A percentile compares a stretch with the other conserved stretches of the same genome.
phyloP scores from a whole-genome alignment of 2,113 vertebrate species.

The Rhinolophus sinicus region DNA sequence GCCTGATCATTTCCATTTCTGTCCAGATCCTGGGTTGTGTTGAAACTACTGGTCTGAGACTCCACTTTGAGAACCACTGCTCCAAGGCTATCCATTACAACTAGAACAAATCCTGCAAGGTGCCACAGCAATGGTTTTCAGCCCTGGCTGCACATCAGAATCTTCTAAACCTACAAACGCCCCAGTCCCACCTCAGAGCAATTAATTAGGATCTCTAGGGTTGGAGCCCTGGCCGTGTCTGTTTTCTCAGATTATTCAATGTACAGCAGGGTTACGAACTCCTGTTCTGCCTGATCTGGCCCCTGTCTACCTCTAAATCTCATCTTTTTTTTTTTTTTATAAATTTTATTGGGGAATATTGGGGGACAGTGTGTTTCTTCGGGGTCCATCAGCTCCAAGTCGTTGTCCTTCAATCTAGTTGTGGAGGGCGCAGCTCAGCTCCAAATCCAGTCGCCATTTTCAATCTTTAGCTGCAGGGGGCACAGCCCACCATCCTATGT shows the following conservation, averaged over 20 bases:
- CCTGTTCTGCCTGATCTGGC: background rate
- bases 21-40: background rate
- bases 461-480: too few species aligned
- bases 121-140: background rate
- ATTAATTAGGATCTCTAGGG: background rate
- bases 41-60: background rate
- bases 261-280: background rate
- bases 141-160: background rate
- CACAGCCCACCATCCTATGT: too few species aligned
- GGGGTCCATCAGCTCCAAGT: too few species aligned
- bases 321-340: too few species aligned
- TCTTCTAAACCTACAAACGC: background rate
- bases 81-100: background rate
- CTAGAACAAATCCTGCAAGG: background rate
- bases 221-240: background rate
- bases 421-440: too few species aligned
- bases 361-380: too few species aligned
- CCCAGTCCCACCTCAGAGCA: background rate
- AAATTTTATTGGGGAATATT: too few species aligned
- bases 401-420: too few species aligned
- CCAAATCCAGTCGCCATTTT: too few species aligned
- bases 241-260: background rate
- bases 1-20: background rate
- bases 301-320: background rate
- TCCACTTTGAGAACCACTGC: background rate